Percentiles rank a stretch among this genome's conserved stretches.
Evolutionary conservation across 1,140 invertebrate species (phyloP).

Genomic region (Formica selysi): DNA sequence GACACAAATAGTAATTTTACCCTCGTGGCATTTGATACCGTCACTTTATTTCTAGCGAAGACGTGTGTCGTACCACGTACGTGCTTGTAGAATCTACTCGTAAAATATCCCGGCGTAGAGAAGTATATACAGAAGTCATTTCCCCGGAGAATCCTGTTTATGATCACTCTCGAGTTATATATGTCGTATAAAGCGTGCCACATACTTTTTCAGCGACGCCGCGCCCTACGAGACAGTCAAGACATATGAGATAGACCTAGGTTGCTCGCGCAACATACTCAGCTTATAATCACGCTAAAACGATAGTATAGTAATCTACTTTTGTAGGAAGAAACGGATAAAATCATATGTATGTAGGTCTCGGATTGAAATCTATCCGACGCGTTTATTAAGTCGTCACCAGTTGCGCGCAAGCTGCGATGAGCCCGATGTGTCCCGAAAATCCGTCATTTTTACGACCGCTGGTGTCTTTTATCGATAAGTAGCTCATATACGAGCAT

Average conservation of each 20-base stretch:
- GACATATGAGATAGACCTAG: conserved; percentile 52
- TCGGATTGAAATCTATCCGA: conserved; percentile 3
- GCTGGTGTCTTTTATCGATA: conserved; percentile 39
- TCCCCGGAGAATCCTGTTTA: conserved; percentile 74
- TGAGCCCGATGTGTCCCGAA: conserved; percentile 22
- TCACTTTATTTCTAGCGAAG: conserved; percentile 45
- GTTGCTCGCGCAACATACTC: background rate
- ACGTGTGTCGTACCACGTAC: conserved; percentile 27
- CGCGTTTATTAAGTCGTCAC: conserved; percentile 48
- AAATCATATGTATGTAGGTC: background rate
- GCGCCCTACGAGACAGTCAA: conserved; percentile 46
- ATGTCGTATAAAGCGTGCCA: conserved; percentile 66
- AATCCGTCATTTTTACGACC: conserved; percentile 60
- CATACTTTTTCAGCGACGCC: conserved; percentile 50
- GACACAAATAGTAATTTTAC: conserved; percentile 63
- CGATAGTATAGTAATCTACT: background rate
- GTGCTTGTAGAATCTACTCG: conserved; percentile 50
- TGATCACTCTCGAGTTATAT: conserved; percentile 75
- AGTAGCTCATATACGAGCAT: conserved; percentile 10
- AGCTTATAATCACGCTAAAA: conserved; percentile 17
- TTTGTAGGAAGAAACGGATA: background rate
- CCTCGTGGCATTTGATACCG: conserved; percentile 43
- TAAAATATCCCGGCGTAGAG: conserved; percentile 61
- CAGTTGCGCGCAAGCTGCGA: conserved; percentile 43
- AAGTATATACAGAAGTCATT: conserved; percentile 70